Evolutionary conservation across 2,113 vertebrate species (phyloP).

Genomic region (Atractosteus spatula): DNA sequence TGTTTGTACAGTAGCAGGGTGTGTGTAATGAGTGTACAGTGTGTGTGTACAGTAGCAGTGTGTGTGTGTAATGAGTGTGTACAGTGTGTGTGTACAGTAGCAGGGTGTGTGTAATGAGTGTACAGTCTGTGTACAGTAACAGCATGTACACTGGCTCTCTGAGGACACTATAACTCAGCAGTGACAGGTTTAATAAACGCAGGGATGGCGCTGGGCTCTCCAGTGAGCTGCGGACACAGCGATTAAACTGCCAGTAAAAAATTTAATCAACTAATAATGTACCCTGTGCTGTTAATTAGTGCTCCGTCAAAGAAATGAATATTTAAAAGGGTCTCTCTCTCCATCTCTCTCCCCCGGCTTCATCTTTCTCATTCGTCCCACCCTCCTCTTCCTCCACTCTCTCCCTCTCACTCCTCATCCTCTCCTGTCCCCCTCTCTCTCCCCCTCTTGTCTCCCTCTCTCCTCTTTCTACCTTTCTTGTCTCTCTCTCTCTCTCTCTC

Average conservation of each 20-base stretch:
- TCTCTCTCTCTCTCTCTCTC: not conserved
- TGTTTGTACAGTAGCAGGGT: not conserved
- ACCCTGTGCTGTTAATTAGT: slow-evolving; percentile 60
- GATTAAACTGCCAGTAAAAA: slow-evolving; percentile 57
- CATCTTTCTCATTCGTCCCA: slow-evolving; percentile 24
- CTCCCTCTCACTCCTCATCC: not conserved
- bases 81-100: slow-evolving; percentile 51
- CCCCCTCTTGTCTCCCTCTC: not conserved
- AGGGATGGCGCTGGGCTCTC: slow-evolving; percentile 16
- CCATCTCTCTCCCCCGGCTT: not conserved
- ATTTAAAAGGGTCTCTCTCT: slow-evolving; percentile 31
- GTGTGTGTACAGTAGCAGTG: too few relatives aligned
- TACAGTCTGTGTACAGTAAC: slow-evolving; percentile 49
- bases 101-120: slow-evolving; percentile 47
- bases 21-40: not conserved
- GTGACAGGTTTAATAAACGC: slow-evolving; percentile 54
- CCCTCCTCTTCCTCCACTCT: slow-evolving; percentile 2
- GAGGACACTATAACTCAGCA: slow-evolving; percentile 18
- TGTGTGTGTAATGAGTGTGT: slow-evolving; percentile 1
- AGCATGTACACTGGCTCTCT: not conserved
- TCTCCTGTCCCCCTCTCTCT: not conserved
- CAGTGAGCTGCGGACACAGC: slow-evolving; percentile 40
- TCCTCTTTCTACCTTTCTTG: not conserved
- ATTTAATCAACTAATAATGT: slow-evolving; percentile 54
- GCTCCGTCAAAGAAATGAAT: slow-evolving; percentile 31